Conservation (phyloP, 2,888 invertebrate species). For the Drosophila mayaguana region DNA sequence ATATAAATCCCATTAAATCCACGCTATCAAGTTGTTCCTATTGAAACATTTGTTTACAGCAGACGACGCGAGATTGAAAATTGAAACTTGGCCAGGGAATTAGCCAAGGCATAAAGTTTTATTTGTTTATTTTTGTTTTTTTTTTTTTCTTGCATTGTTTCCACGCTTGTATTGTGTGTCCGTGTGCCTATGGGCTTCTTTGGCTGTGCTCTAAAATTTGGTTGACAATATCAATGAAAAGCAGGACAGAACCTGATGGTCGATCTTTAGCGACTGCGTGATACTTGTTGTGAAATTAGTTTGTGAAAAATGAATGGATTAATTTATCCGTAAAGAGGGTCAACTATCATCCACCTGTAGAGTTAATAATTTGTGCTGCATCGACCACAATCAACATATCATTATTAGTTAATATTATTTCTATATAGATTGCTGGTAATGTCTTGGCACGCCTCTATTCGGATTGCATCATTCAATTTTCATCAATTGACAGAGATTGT, state of each 20-base stretch:
- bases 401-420: too few relatives aligned
- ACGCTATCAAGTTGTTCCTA: neutral
- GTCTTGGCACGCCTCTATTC: neutral
- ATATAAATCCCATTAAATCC: neutral
- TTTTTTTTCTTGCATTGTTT: conserved; percentile 55
- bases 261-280: neutral
- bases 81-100: conserved; percentile 14
- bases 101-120: conserved; percentile 10
- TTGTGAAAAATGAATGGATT: too few relatives aligned
- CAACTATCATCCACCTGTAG: neutral
- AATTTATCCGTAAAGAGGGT: too few relatives aligned
- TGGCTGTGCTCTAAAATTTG: conserved; percentile 46
- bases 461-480: neutral
- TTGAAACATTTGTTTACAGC: neutral
- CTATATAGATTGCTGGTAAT: too few relatives aligned
- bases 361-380: too few relatives aligned
- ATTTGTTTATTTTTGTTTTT: conserved; percentile 61
- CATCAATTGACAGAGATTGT: neutral
- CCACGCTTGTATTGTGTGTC: conserved; percentile 10
- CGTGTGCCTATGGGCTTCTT: conserved; percentile 1
- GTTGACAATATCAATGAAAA: conserved; percentile 50
- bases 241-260: neutral
- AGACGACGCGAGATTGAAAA: conserved; percentile 10
- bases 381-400: too few relatives aligned
- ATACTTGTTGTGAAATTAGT: neutral